Percentiles rank a stretch among this genome's conserved stretches.
phyloP scores from a whole-genome alignment of 2,797 vertebrate species.

The Halcyon badia region DNA sequence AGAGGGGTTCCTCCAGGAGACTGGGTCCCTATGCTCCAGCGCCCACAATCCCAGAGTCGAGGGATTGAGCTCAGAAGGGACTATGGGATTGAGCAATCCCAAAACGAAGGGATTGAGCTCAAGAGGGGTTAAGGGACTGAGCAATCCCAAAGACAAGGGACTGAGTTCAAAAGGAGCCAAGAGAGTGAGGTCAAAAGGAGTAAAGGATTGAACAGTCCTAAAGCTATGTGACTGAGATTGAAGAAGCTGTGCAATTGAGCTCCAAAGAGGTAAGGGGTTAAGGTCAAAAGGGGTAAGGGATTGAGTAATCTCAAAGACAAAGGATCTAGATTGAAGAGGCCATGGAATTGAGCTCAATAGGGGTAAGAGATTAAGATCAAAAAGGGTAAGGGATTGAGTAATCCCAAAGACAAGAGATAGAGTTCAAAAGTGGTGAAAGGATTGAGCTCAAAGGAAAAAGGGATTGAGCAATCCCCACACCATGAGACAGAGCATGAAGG shows the following conservation, averaged over 20 bases:
- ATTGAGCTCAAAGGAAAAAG: neutral
- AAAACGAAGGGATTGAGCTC: neutral
- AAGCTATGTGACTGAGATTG: rapidly evolving
- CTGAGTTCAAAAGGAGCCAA: neutral
- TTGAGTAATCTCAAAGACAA: neutral
- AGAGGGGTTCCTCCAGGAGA: neutral
- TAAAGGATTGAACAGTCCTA: neutral
- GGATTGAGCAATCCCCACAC: neutral
- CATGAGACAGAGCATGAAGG: too few relatives aligned
- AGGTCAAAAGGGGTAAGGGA: neutral
- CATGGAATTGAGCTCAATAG: neutral
- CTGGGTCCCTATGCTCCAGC: neutral
- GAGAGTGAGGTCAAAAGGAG: neutral
- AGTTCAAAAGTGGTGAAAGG: too few relatives aligned
- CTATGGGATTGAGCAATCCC: neutral
- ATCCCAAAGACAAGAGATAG: neutral
- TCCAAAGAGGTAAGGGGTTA: neutral
- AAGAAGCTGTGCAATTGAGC: neutral
- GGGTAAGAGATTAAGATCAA: neutral
- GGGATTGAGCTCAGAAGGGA: neutral
- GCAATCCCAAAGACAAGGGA: neutral
- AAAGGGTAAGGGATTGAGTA: neutral
- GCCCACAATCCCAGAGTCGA: neutral
- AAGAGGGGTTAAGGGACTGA: neutral
- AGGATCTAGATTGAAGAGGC: neutral